Conservation (phyloP, 2,888 invertebrate genomes). For the Bellardia bayeri region DNA sequence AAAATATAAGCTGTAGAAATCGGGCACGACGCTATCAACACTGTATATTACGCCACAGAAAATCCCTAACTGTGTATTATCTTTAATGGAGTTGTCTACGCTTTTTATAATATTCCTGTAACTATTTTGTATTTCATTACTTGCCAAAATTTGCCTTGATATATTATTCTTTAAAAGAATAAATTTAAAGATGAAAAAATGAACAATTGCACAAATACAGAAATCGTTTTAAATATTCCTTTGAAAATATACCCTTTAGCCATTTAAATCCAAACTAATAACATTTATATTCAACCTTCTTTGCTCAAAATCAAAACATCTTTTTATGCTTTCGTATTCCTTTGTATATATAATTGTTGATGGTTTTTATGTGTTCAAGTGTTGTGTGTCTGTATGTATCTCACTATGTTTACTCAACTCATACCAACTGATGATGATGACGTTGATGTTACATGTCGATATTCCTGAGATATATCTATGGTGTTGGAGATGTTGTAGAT, state of each 20-base stretch:
- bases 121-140: not conserved
- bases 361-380: not conserved
- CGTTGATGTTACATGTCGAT: not conserved
- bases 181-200: not conserved
- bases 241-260: slow-evolving; percentile 12
- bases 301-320: not conserved
- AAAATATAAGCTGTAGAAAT: not conserved
- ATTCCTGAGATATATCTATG: not conserved
- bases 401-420: not conserved
- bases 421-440: not conserved
- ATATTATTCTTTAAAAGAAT: not conserved
- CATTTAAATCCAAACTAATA: slow-evolving; percentile 6
- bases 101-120: not conserved
- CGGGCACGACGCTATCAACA: not conserved
- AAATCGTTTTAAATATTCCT: slow-evolving; percentile 2
- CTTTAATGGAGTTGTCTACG: not conserved
- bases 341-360: slow-evolving; percentile 3
- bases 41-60: not conserved
- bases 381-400: not conserved
- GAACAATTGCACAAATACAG: not conserved
- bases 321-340: not conserved
- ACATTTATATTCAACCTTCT: not conserved
- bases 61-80: not conserved
- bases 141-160: not conserved
- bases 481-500: slow-evolving; percentile 5